Evolutionary conservation across 2,888 invertebrate species (phyloP).

Genomic region (Hetaerina titia): DNA sequence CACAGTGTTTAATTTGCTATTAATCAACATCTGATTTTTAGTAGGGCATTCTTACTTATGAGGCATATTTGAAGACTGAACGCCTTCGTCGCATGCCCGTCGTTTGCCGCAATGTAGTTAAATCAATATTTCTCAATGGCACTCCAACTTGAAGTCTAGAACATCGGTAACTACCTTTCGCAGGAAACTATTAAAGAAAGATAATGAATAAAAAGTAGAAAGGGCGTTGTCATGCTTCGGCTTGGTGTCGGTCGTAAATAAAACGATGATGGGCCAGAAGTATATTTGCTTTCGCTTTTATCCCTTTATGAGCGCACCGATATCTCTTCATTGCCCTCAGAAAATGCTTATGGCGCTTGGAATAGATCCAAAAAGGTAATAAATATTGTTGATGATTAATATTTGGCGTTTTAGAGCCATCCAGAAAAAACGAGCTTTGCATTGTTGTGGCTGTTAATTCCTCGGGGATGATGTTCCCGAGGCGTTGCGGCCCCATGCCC

Average conservation of each 20-base stretch:
- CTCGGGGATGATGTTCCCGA: neutral
- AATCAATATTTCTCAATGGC: neutral
- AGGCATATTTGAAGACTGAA: too few species aligned
- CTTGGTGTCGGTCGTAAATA: neutral
- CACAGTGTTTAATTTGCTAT: too few species aligned
- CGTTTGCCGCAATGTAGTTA: neutral
- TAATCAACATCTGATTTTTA: too few species aligned
- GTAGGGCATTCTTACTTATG: too few species aligned
- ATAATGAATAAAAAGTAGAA: neutral
- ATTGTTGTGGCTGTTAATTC: neutral
- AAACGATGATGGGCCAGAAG: neutral
- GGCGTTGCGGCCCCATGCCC: too few species aligned
- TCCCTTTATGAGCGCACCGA: neutral
- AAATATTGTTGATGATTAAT: conserved; percentile 9
- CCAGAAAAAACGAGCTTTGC: neutral
- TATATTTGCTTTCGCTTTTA: neutral
- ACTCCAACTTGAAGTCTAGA: neutral
- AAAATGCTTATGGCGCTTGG: neutral
- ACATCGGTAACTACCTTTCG: neutral
- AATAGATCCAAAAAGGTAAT: neutral
- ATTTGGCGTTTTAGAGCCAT: neutral
- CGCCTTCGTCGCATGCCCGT: too few species aligned
- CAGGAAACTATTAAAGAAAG: neutral
- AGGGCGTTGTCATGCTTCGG: neutral
- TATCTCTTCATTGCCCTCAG: neutral